Conservation (phyloP, 2,113 vertebrate species). For the Strigops habroptila region DNA sequence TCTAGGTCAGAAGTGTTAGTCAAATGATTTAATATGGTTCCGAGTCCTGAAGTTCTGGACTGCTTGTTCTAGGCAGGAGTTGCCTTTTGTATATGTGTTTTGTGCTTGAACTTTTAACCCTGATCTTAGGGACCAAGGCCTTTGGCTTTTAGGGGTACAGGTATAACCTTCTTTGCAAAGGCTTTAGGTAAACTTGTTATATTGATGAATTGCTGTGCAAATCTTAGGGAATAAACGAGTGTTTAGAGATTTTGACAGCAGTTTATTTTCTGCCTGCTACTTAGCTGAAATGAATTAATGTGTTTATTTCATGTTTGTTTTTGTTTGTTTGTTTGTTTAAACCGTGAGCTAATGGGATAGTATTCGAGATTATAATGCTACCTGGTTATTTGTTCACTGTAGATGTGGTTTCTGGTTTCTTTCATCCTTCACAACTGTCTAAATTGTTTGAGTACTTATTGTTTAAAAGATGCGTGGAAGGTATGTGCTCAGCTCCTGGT, state of each 20-base stretch:
- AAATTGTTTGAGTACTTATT: background rate
- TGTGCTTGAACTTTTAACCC: background rate
- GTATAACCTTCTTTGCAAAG: background rate
- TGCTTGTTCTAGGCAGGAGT: background rate
- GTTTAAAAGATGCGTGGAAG: background rate
- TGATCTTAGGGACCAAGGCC: background rate
- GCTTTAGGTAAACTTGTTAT: background rate
- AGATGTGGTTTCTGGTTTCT: background rate
- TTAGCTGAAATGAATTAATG: background rate
- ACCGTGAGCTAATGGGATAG: background rate
- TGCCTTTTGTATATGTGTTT: background rate
- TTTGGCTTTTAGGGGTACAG: background rate
- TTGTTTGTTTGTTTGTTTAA: background rate
- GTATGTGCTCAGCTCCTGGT: background rate
- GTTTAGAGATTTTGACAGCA: background rate
- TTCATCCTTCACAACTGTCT: background rate
- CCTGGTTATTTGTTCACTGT: background rate
- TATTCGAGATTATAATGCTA: background rate
- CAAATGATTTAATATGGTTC: background rate
- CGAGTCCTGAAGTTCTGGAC: background rate
- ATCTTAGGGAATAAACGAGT: background rate
- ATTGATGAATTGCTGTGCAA: background rate
- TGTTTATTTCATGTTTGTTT: background rate
- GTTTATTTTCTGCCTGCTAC: background rate
- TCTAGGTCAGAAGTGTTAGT: background rate